phyloP scores from a whole-genome alignment of 2,113 vertebrate genomes.

The Asarcornis scutulata region DNA sequence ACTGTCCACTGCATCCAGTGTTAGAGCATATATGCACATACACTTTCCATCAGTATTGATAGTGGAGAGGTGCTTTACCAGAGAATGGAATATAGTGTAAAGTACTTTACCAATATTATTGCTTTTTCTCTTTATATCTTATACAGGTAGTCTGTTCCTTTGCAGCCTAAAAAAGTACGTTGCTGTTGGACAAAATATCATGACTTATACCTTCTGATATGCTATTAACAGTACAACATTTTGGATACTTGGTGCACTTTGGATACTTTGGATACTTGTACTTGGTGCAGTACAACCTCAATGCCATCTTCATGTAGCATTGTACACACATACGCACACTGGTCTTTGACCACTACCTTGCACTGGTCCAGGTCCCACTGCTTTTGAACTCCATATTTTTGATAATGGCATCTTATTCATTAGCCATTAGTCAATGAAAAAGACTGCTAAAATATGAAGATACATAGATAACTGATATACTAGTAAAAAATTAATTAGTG shows the following conservation, averaged over 20 bases:
- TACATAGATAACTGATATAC: not conserved
- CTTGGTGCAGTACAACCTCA: not conserved
- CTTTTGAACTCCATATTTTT: not conserved
- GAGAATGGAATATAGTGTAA: not conserved
- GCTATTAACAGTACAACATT: not conserved
- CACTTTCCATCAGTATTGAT: not conserved
- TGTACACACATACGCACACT: not conserved
- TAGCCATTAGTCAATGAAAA: not conserved
- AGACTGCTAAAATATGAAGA: not conserved
- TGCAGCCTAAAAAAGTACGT: not conserved
- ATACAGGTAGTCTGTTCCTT: not conserved
- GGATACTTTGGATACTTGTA: not conserved
- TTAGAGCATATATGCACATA: rapidly evolving
- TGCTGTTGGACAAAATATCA: not conserved
- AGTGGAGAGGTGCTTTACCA: not conserved
- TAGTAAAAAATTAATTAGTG: not conserved
- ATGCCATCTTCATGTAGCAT: not conserved
- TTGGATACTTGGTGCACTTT: not conserved
- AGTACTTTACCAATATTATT: not conserved
- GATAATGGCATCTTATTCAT: not conserved
- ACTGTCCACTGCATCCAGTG: rapidly evolving
- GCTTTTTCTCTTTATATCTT: not conserved
- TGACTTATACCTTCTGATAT: rapidly evolving
- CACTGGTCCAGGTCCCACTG: not conserved
- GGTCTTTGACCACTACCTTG: not conserved